These are phyloP conservation scores for Cladorhizidae sp. DNA, from an alignment of 37 sponge, comb jelly and placozoan genomes.

Conservation along the genomic window DNA sequence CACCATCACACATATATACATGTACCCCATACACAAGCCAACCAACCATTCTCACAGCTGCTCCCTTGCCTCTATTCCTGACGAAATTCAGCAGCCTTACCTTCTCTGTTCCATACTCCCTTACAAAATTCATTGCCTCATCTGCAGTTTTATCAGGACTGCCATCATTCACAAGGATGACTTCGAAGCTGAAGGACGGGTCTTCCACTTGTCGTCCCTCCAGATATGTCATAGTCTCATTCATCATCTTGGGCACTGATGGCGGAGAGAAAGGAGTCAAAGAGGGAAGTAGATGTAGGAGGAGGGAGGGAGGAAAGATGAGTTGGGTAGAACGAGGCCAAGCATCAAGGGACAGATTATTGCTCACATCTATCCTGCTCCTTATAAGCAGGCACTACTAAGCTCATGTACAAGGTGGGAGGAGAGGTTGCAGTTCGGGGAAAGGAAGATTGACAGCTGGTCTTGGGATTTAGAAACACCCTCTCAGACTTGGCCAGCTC, in stretches of 20 bases:
- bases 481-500: constrained; percentile 62
- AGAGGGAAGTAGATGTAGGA: not conserved
- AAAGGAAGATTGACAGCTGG: constrained; percentile 51
- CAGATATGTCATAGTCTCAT: constrained; percentile 82
- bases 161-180: constrained; percentile 96
- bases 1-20: not conserved
- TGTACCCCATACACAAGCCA: too few species aligned
- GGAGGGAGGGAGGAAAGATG: not conserved
- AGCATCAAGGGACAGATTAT: not conserved
- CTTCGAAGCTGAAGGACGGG: constrained; percentile 42
- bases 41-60: constrained; percentile 93
- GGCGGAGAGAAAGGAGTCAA: not conserved
- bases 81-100: constrained; percentile 86
- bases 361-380: constrained; percentile 86
- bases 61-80: constrained; percentile 96
- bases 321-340: not conserved
- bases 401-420: constrained; percentile 73
- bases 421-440: constrained; percentile 59
- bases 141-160: constrained; percentile 88
- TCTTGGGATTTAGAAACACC: constrained; percentile 62
- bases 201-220: constrained; percentile 45
- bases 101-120: constrained; percentile 75
- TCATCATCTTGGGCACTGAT: constrained; percentile 86
- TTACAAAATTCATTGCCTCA: constrained; percentile 84
- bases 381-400: constrained; percentile 96